Evolutionary conservation across 1,140 invertebrate species (phyloP).

Genomic region (Lepidotrigona ventralis): DNA sequence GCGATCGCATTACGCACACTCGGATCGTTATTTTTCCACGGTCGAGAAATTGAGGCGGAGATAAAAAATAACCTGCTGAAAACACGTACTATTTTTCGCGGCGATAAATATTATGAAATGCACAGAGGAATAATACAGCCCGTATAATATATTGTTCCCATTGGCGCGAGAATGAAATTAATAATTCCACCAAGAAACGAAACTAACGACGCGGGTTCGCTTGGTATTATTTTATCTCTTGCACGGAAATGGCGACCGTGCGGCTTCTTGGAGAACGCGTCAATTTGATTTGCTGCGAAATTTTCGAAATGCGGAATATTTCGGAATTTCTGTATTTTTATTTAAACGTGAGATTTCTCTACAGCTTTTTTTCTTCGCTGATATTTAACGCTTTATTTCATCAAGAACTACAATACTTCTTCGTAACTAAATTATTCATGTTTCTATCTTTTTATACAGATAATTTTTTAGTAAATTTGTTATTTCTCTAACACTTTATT

Average conservation of each 20-base stretch:
- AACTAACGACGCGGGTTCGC: neutral
- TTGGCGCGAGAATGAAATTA: constrained; percentile 14
- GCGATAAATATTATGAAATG: constrained; percentile 24
- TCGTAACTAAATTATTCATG: too few relatives aligned
- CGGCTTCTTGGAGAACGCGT: neutral
- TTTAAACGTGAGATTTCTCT: neutral
- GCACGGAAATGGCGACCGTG: neutral
- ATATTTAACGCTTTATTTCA: neutral
- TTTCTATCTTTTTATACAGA: too few relatives aligned
- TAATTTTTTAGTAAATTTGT: too few relatives aligned
- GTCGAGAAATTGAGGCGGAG: neutral
- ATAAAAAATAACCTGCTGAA: constrained; percentile 1
- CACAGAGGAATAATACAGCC: neutral
- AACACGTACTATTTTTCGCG: constrained; percentile 5
- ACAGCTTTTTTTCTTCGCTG: too few relatives aligned
- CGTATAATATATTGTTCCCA: neutral
- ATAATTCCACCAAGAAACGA: neutral
- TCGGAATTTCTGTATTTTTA: neutral
- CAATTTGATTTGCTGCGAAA: neutral
- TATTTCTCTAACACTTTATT: too few relatives aligned
- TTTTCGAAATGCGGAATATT: neutral
- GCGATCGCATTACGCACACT: constrained; percentile 28
- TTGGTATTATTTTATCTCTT: neutral
- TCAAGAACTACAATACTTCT: neutral
- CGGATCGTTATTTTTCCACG: constrained; percentile 20